Evolutionary conservation across 2,797 vertebrate genomes (phyloP), one percentile per base, ranked within the genome.

Genomic region (Alca torda): DNA sequence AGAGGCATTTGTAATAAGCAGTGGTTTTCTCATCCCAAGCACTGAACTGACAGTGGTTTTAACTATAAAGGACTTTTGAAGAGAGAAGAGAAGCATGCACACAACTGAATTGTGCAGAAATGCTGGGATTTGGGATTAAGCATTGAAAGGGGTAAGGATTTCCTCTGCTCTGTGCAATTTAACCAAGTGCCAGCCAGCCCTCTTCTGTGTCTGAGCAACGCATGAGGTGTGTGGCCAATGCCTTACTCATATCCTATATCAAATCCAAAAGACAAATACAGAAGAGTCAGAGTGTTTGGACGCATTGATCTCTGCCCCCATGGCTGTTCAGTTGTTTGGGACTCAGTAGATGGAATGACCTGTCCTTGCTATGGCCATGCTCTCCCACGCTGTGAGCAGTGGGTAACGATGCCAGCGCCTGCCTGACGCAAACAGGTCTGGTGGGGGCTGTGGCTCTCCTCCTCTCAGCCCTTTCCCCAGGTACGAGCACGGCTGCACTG

Each of bases 401-500:
- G 8, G 37, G 12, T 56, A 6, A 6, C 0, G 2, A 5, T 35
- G 43, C 2, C 41, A 13, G 53, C 39, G 33, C 24, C 63, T 69
- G 51, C 33, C 37, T 33, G 43, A 13, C 0, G 2, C 1, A 3
- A 82, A 13, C 25, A 50, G 46, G 12, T 53, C 31, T 82, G 46
- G 13, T 57, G 31, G 17, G 59, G n/a, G 41, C 50, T 46, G 7
- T n/a, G 21, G 24, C 31, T 46, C 21, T 75, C 39, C 10, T 75
- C n/a, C 9, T 84, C 7, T 51, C 60, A 70, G 43, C 17, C 45
- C 11, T 33, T 33, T 72, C 10, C 19, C 28, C 19, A 33, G 18
- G 2, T 48, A 3, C 2, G 16, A 48, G 39, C 41, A 26, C 26
- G 0, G 0, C 35, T 54, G 51, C 33, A 5, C 16, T 35, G 48